Base-by-base conservation (phyloP, 2,888 invertebrate species). In the Drosophila mulleri region DNA sequence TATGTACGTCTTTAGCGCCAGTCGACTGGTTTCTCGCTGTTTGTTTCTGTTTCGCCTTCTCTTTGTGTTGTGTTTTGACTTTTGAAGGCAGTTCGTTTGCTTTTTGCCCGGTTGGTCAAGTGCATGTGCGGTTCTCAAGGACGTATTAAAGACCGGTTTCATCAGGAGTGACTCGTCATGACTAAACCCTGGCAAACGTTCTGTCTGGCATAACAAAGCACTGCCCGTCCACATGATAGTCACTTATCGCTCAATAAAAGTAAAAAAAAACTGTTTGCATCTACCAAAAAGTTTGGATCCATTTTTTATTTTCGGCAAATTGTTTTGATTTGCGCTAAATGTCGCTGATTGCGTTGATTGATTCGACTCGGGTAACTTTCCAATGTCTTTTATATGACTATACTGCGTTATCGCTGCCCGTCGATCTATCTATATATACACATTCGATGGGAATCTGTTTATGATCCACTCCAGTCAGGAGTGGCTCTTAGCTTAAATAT, bases 1-100 rank as follows among this genome's bases (percentile, higher is more conserved):
- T 7, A 2, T 35, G 23, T 37, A 2, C 26, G 23, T 37, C 12
- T 2, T 39, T 50, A 11, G 39, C 14, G 11, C 20, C 16, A 35
- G 16, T 32, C 14, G 39, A 57, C 35, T 57, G 58, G 45, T 52
- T 50, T 48, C 29, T 63, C 39, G 41, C 54, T 39, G 50, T 47
- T 48, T 58, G 48, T 65, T 35, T 57, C 56, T 35, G 57, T 57
- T 66, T 80, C 23, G 63, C 53, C 59, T 69, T 69, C 65, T 66
- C 44, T 58, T 68, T 32, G 44, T 53, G 35, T 41, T 39, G n/a
- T 50, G 66, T 42, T 8, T 58, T 68, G 60, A 32, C 35, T 57
- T 78, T 82, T 72, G 82, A 87, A 84, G 84, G 88, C 80, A 88
- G 83, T 88, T 88, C 88, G 69, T 83, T 83, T 76, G 72, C 89